A percentile compares a stretch with the other conserved stretches of the same genome.
Evolutionary conservation across 1,140 invertebrate genomes (phyloP).

Genomic region (Drosophila ironensis): DNA sequence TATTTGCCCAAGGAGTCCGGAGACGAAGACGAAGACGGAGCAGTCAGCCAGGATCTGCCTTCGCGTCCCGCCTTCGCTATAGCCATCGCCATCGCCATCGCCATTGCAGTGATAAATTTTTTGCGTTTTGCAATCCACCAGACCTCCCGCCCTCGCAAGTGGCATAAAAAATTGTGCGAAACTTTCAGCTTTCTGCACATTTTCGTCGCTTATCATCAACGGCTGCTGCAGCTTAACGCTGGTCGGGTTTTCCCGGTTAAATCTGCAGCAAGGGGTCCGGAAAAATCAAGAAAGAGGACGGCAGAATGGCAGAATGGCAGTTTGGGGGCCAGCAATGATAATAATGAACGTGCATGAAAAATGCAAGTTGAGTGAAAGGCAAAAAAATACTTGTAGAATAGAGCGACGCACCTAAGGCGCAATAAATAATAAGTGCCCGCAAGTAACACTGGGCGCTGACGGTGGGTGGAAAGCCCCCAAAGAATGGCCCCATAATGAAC

Average conservation of each 20-base stretch:
- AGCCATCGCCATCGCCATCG: constrained; percentile 7
- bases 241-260: neutral
- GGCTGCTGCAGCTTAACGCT: constrained; percentile 62
- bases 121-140: constrained; percentile 33
- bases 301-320: constrained; percentile 13
- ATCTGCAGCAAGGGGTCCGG: constrained; percentile 8
- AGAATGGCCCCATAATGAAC: constrained; percentile 74
- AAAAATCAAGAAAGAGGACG: neutral
- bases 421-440: constrained; percentile 74
- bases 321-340: constrained; percentile 54
- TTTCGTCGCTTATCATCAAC: constrained; percentile 76
- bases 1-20: constrained; percentile 60
- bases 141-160: neutral
- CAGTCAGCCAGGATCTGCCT: constrained; percentile 21
- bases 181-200: constrained; percentile 79
- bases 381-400: neutral
- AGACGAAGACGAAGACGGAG: too few species aligned
- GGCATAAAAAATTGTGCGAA: constrained; percentile 76
- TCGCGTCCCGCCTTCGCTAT: neutral
- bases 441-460: neutral
- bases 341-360: constrained; percentile 79
- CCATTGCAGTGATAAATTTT: constrained; percentile 70
- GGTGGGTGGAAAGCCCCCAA: constrained; percentile 2
- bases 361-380: constrained; percentile 72
- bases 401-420: constrained; percentile 59